These are phyloP conservation scores for Acanthosepion lycidas DNA, from an alignment of 2,888 invertebrate genomes.

Conservation along the genomic window DNA sequence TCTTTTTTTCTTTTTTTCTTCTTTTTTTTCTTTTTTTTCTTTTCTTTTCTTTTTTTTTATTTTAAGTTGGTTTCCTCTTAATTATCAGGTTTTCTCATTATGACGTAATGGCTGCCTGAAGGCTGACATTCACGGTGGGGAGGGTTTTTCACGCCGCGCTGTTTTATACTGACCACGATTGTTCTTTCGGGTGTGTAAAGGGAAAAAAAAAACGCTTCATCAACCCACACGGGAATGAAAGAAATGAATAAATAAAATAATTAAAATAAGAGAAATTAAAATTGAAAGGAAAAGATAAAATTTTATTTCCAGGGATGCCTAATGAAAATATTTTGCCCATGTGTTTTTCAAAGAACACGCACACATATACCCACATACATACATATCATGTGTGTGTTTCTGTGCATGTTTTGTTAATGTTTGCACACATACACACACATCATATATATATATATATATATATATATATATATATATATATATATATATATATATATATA, in stretches of 20 bases:
- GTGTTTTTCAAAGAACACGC: neutral
- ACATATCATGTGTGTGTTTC: no score
- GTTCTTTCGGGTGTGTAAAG: neutral
- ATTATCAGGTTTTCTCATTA: slow-evolving; percentile 33
- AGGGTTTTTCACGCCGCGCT: neutral
- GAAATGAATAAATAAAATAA: neutral
- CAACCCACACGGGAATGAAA: neutral
- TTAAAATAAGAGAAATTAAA: neutral
- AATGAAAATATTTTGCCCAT: neutral
- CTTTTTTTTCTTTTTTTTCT: neutral
- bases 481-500: neutral
- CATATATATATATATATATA: neutral
- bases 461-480: neutral
- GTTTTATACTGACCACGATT: neutral
- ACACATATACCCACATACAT: no score
- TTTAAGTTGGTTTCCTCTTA: neutral
- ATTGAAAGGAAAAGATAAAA: neutral
- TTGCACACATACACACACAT: neutral
- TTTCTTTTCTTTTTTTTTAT: neutral
- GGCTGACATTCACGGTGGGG: neutral
- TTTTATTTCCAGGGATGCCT: neutral
- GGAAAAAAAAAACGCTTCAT: neutral
- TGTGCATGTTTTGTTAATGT: no score
- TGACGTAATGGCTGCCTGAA: neutral
- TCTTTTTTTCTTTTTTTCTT: no score